These are phyloP conservation scores for Anas bernieri DNA, from an alignment of 2,797 vertebrate species.

Conservation along the genomic window DNA sequence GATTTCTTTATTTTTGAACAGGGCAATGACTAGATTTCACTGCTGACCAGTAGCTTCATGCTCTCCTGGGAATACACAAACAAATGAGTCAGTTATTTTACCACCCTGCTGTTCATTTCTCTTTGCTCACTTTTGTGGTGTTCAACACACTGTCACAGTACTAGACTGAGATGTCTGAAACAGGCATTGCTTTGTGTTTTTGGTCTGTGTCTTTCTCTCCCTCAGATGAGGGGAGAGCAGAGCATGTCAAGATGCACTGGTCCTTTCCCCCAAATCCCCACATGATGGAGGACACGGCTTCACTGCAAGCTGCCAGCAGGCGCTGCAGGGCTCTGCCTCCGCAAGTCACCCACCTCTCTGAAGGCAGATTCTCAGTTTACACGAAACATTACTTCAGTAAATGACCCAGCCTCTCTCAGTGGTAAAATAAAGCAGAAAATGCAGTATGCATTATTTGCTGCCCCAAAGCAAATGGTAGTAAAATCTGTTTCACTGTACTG, in stretches of 20 bases:
- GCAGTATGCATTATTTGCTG: background rate
- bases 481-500: background rate
- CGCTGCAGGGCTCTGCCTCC: background rate
- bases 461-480: background rate
- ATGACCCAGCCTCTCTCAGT: background rate
- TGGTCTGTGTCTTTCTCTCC: too few species aligned
- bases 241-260: background rate
- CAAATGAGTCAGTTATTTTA: background rate
- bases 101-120: background rate
- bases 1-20: background rate
- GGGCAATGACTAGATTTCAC: background rate
- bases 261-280: accelerated
- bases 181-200: background rate
- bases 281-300: background rate
- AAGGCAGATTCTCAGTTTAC: background rate
- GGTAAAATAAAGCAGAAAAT: background rate
- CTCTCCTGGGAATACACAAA: background rate
- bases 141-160: background rate
- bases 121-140: background rate
- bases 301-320: background rate
- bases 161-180: background rate
- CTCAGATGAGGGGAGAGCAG: background rate
- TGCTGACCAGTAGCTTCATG: background rate
- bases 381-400: background rate
- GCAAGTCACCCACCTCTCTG: accelerated